phyloP scores from a whole-genome alignment of 2,797 vertebrate species.

The Sarcophilus harrisii region DNA sequence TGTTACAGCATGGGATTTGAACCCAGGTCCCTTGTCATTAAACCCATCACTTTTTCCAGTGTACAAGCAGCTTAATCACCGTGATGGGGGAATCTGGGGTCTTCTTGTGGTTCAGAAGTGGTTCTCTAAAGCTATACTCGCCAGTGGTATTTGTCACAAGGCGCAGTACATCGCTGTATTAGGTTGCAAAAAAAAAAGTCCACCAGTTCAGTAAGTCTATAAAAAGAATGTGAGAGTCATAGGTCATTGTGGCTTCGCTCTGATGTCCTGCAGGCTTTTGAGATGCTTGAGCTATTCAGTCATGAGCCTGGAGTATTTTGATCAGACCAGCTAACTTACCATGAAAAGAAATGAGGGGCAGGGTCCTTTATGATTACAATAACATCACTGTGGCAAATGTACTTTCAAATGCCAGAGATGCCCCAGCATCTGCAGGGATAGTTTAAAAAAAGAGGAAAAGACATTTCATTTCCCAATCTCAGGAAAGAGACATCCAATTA shows the following conservation, averaged over 20 bases:
- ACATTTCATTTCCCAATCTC: conserved; percentile 12
- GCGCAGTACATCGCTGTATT: conserved; percentile 47
- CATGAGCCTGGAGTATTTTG: conserved; percentile 71
- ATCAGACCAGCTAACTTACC: conserved; percentile 74
- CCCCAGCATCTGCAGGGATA: conserved; percentile 19
- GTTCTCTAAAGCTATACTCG: conserved; percentile 49
- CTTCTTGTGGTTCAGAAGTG: conserved; percentile 42
- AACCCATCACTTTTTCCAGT: not conserved
- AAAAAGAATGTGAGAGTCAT: conserved; percentile 60
- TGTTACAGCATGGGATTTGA: not conserved
- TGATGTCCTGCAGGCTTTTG: conserved; percentile 76
- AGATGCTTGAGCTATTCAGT: conserved; percentile 76
- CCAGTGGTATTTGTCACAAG: conserved; percentile 57
- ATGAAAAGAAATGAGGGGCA: conserved; percentile 76
- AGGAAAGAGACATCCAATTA: conserved; percentile 33
- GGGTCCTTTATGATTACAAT: conserved; percentile 55
- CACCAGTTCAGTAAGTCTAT: conserved; percentile 64
- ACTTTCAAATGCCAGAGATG: conserved; percentile 49
- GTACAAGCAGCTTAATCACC: not conserved
- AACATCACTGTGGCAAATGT: conserved; percentile 61
- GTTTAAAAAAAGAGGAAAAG: not conserved
- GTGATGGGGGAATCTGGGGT: not conserved
- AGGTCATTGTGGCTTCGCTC: conserved; percentile 55
- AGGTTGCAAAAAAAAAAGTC: conserved; percentile 42
- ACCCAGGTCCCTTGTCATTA: not conserved